Base-by-base conservation (phyloP, 2,113 vertebrate genomes). In the Rhombomys opimus region DNA sequence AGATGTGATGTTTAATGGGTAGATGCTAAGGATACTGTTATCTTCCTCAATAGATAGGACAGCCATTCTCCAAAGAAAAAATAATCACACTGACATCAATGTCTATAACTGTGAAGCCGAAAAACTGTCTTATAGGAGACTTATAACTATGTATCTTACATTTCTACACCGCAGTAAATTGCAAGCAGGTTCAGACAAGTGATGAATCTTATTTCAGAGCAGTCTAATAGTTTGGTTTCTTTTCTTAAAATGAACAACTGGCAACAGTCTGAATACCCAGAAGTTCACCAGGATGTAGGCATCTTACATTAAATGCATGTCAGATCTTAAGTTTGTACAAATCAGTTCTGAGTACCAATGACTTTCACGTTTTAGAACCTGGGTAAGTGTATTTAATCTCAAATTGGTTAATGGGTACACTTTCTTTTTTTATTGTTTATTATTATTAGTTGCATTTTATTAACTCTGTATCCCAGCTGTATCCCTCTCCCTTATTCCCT, bases 241-340 rank as follows among this genome's bases (percentile, higher is more conserved):
- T 93, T 93, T 86, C 70, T 89, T 77, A 80, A 85, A 85, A 61
- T 76, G 57, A 38, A 86, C 22, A 25, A 22, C 89, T 85, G 95
- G 59, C 12, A 88, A 27, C 54, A 54, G 12, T 89, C 15, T 89
- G 63, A 41, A 93, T 59, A 91, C 61, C 76, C 73, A 1, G 27
- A 91, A 80, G 22, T 89, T 89, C 57, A 75, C 68, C 67, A 91
- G 95, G 67, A 35, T 90, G 52, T 27, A 61, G 32, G 59, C 17
- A n/a, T 30, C 32, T 35, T 80, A 12, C 13, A 7, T 67, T 54
- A 50, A 52, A 75, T 80, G 75, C 46, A 80, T 10, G 4, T 27
- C 27, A 18, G n/a, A 54, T 46, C 27, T 75, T 75, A 91, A 17
- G 38, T 10, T 54, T n/a, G 46, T 93, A 59, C 54, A 52, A 67